Evolutionary conservation across 2,113 vertebrate species (phyloP).

Genomic region (Cygnus atratus): DNA sequence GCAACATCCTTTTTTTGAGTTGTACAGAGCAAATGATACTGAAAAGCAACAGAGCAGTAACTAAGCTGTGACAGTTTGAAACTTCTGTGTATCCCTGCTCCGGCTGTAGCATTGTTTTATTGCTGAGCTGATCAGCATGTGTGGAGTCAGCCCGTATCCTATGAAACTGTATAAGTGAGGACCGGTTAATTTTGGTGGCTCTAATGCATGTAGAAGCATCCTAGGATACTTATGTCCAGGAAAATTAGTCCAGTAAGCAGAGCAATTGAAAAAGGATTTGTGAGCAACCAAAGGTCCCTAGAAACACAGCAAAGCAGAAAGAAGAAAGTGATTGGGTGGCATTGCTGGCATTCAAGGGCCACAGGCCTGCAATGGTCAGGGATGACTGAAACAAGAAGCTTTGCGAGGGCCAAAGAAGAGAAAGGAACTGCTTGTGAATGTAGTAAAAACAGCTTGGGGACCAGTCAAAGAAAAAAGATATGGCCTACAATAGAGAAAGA

Average conservation of each 20-base stretch:
- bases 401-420: background rate
- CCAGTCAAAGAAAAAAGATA: background rate
- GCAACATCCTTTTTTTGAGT: background rate
- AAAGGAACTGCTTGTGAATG: background rate
- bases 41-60: background rate
- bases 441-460: background rate
- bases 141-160: background rate
- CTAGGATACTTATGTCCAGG: background rate
- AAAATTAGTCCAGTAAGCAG: background rate
- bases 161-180: background rate
- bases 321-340: background rate
- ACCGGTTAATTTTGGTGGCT: background rate
- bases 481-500: background rate
- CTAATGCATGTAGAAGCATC: background rate
- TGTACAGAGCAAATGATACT: background rate
- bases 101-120: background rate
- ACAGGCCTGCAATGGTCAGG: background rate
- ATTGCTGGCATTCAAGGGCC: background rate
- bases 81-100: background rate
- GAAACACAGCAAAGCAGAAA: background rate
- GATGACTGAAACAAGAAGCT: background rate
- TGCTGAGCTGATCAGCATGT: fast-evolving
- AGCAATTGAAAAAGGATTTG: background rate
- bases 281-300: background rate
- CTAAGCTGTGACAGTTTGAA: background rate